Percentiles rank a stretch among this genome's conserved stretches.
Evolutionary conservation across 2,888 invertebrate species (phyloP).

Genomic region (Eustalomyia histrio): DNA sequence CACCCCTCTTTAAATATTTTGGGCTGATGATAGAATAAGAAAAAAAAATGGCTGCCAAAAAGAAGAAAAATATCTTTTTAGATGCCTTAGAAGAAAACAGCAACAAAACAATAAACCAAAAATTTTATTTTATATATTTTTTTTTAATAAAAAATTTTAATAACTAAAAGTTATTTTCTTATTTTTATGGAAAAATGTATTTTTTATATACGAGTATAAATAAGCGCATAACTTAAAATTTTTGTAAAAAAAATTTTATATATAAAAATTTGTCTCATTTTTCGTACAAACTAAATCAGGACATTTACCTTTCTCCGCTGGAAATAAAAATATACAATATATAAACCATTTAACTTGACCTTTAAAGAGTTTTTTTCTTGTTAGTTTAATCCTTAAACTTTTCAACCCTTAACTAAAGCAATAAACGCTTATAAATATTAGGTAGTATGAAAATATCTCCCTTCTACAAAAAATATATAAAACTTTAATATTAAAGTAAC

Average conservation of each 20-base stretch:
- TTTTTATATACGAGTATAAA: too few species aligned
- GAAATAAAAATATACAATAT: background rate
- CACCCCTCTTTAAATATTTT: slow-evolving; percentile 36
- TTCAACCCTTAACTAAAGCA: slow-evolving; percentile 36
- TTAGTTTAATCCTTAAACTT: slow-evolving; percentile 16
- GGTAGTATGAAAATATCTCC: background rate
- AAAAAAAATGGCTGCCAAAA: slow-evolving; percentile 44
- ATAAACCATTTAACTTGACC: slow-evolving; percentile 51
- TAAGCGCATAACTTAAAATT: too few species aligned
- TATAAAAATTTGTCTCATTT: background rate
- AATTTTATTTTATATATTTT: background rate
- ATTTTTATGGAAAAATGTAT: background rate
- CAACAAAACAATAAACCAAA: slow-evolving; percentile 52
- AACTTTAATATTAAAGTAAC: slow-evolving; percentile 2
- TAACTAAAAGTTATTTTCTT: background rate
- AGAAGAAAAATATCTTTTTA: slow-evolving; percentile 26
- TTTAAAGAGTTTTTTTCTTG: slow-evolving; percentile 36
- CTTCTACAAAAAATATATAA: background rate
- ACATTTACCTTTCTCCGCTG: slow-evolving; percentile 21
- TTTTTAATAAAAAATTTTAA: background rate
- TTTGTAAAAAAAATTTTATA: background rate
- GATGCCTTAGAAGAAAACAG: slow-evolving; percentile 61
- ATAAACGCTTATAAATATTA: slow-evolving; percentile 14
- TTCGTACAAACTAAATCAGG: slow-evolving; percentile 8
- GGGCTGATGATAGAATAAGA: background rate